Evolutionary conservation across 92 coral and sea anemone species (phyloP).

Genomic region (Porites divaricata): DNA sequence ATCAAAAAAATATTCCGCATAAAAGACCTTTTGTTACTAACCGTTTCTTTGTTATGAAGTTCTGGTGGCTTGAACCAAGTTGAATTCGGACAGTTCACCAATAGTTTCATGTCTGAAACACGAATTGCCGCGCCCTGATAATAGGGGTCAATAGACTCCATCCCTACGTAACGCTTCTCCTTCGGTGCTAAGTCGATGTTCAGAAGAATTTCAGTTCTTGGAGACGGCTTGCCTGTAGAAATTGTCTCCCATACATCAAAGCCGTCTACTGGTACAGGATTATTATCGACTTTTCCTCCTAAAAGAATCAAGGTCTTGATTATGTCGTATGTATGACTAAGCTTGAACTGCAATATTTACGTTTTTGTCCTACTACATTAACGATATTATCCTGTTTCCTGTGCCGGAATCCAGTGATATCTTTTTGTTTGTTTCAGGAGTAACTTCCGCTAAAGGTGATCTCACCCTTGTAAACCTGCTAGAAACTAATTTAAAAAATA

Average conservation of each 20-base stretch:
- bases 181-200: constrained; percentile 55
- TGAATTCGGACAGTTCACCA: constrained; percentile 47
- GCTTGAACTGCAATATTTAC: too few species aligned
- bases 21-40: neutral
- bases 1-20: neutral
- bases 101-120: constrained; percentile 55
- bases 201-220: constrained; percentile 68
- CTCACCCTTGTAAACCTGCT: too few species aligned
- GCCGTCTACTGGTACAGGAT: constrained; percentile 56
- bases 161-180: neutral
- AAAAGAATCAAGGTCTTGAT: neutral
- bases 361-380: too few species aligned
- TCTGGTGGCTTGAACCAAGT: constrained; percentile 67
- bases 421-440: too few species aligned
- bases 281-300: constrained; percentile 41
- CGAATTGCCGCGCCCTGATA: constrained; percentile 60
- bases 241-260: constrained; percentile 66
- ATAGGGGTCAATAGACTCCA: neutral
- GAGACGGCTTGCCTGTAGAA: constrained; percentile 48
- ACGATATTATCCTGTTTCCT: too few species aligned
- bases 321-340: too few species aligned
- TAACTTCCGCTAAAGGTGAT: too few species aligned
- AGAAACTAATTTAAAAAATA: too few species aligned
- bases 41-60: neutral
- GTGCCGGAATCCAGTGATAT: too few species aligned